Base-by-base conservation (phyloP, 2,888 invertebrate species). In the Corythucha ciliata region DNA sequence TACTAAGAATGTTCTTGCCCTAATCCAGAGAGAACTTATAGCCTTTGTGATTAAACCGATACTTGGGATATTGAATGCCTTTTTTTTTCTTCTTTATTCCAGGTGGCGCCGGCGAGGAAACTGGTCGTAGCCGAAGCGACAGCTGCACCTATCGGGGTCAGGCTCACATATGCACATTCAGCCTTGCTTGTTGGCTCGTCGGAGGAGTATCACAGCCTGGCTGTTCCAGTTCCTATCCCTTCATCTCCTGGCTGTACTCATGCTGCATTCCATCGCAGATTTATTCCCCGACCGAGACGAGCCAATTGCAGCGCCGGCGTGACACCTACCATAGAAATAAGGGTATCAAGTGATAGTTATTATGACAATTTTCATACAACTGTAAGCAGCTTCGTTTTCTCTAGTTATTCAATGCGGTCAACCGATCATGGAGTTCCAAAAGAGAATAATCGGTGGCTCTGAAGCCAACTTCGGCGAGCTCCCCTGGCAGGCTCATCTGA, bases 401-500 rank as follows among this genome's bases (percentile, higher is more conserved):
- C 8, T 34, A 22, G 10, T 24, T 32, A 62, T 67, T 5, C 79
- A 82, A 59, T 86, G 86, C 60, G 85, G 85, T 0, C 64, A 83
- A 12, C 79, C 83, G 0, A 71, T 77, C 1, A 71, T 69, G 63
- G 68, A 63, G 57, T 62, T 79, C 1, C 79, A 80, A 63, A 85
- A 84, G 65, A 71, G 87, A 45, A 87, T 88, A 55, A 85, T 88
- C 34, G 88, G 88, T 1, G 87, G 88, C 0, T 71, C 82, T 3
- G 82, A 83, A 59, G 87, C 87, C 0, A 72, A 75, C 58, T 85
- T 76, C 61, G 81, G 79, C 0, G 85, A 85, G 70, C 83, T 84
- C 63, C 87, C 88, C 0, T 88, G 87, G 87, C 87, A 87, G 65
- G 85, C 84, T 0, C 87, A 87, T 61, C 82, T 88, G 55, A 77